Base-by-base conservation (phyloP, 2,797 vertebrate genomes). In the Carapus acus region DNA sequence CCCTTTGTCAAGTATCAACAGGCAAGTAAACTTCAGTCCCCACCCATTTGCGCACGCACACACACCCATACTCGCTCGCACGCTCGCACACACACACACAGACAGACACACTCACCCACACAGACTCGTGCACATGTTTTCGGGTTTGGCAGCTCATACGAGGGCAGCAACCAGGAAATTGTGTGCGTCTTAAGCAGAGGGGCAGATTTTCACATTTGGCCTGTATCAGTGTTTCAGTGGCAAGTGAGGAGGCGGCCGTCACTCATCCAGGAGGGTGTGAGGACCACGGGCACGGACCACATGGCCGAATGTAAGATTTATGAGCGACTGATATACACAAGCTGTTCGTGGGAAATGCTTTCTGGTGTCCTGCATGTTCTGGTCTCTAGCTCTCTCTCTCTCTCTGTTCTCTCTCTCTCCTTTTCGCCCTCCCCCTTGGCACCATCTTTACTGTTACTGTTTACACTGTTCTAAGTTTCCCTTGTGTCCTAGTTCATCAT, bases 1-100 rank as follows among this genome's bases (percentile, higher is more conserved):
- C 86, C 86, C 76, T 85, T 73, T 66, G 67, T 86, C 83, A 82
- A 85, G 85, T 83, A 75, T 73, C 62, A 85, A 78, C 88, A 88
- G 58, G 85, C 73, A 64, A 57, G 53, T 75, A 83, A 77, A 69
- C 64, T 72, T 69, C 52, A 74, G 79, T 79, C 58, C 62, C 77
- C 85, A 71, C 79, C 75, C 69, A n/a, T n/a, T 66, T 63, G 43
- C 58, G 31, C 33, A 17, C n/a, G 54, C 40, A 46, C 44, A 57
- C 45, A 23, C 31, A n/a, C n/a, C n/a, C n/a, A n/a, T n/a, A 29
- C 27, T 6, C 27, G 27, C 27, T 29, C 27, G 11, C 27, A 29
- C 6, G n/a, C n/a, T n/a, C n/a, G n/a, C n/a, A 27, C 24, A 27
- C 58, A 34, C 33, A 17, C 24, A 51, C 40, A 46, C 44, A 57